A percentile compares a stretch with the other conserved stretches of the same genome.
These are phyloP conservation scores for Drosophila truncata DNA, from an alignment of 1,140 invertebrate species.

Conservation along the genomic window DNA sequence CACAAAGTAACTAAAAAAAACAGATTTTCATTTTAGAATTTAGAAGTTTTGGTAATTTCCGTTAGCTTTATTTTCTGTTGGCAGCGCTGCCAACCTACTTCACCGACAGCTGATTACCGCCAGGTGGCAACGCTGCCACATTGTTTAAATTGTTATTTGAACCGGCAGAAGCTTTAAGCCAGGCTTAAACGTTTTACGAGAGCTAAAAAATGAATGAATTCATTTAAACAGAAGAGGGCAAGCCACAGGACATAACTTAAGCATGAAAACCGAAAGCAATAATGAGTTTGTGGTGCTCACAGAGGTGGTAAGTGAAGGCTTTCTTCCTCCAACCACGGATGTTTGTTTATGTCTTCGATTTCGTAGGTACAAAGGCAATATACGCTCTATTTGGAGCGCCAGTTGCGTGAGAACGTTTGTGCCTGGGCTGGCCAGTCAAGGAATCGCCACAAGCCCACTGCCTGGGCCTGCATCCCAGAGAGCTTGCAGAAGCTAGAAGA, in stretches of 20 bases:
- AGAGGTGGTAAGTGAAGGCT: slow-evolving; percentile 57
- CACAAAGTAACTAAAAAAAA: not conserved
- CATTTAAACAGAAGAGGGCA: slow-evolving; percentile 8
- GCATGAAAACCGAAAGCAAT: slow-evolving; percentile 39
- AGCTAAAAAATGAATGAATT: slow-evolving; percentile 21
- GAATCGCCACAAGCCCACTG: slow-evolving; percentile 68
- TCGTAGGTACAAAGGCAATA: slow-evolving; percentile 75
- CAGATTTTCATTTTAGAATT: not conserved
- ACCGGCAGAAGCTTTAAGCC: slow-evolving; percentile 14
- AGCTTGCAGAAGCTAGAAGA: slow-evolving; percentile 61
- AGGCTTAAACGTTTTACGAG: not conserved
- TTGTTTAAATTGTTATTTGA: slow-evolving; percentile 49
- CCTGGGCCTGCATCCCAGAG: slow-evolving; percentile 57
- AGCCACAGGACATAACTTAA: not conserved
- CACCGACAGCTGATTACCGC: slow-evolving; percentile 8
- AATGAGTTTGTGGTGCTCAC: slow-evolving; percentile 65
- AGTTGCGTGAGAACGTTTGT: slow-evolving; percentile 72
- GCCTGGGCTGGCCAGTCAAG: slow-evolving; percentile 60
- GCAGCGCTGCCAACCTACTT: not conserved
- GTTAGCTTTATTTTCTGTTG: too few species aligned
- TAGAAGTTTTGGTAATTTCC: too few species aligned
- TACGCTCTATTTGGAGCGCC: slow-evolving; percentile 68
- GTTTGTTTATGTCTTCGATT: slow-evolving; percentile 2
- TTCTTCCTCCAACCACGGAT: too few species aligned
- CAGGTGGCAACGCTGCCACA: slow-evolving; percentile 14